These are phyloP conservation scores for Pantelozetes paolii DNA, from an alignment of 2,888 invertebrate species.

Conservation along the genomic window DNA sequence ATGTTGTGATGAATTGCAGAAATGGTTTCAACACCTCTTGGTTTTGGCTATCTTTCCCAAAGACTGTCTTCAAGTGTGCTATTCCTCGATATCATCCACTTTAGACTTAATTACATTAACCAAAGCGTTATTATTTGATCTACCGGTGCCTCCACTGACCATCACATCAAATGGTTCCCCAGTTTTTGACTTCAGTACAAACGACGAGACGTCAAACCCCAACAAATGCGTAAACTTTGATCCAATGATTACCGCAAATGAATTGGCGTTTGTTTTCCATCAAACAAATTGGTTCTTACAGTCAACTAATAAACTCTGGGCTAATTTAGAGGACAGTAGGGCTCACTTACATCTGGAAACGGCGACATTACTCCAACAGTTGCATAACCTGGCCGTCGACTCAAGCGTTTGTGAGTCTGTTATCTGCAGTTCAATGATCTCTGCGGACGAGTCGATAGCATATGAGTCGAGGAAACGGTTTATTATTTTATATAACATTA, in stretches of 20 bases:
- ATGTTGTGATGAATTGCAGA: constrained; percentile 24
- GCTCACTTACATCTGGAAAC: constrained; percentile 61
- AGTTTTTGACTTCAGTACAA: constrained; percentile 37
- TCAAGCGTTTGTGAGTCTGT: constrained; percentile 67
- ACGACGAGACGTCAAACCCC: background rate
- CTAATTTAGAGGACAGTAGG: constrained; percentile 61
- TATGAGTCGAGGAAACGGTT: constrained; percentile 63
- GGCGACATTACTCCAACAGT: constrained; percentile 68
- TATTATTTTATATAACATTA: constrained; percentile 69
- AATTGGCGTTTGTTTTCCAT: constrained; percentile 39
- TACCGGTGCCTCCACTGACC: constrained; percentile 27
- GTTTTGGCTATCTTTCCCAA: constrained; percentile 14
- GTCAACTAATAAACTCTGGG: constrained; percentile 65
- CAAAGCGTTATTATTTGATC: constrained; percentile 31
- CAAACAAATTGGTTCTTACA: constrained; percentile 39
- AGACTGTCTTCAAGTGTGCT: constrained; percentile 33
- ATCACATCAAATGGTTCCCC: constrained; percentile 36
- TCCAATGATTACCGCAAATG: constrained; percentile 38
- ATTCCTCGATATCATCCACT: constrained; percentile 37
- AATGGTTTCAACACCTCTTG: constrained; percentile 24
- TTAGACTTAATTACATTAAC: constrained; percentile 34
- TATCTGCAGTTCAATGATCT: constrained; percentile 57
- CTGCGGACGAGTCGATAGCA: constrained; percentile 50
- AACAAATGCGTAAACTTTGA: constrained; percentile 27
- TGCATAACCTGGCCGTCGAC: constrained; percentile 65